Evolutionary conservation across 2,797 vertebrate species (phyloP).

Genomic region (Catamblyrhynchus diadema): DNA sequence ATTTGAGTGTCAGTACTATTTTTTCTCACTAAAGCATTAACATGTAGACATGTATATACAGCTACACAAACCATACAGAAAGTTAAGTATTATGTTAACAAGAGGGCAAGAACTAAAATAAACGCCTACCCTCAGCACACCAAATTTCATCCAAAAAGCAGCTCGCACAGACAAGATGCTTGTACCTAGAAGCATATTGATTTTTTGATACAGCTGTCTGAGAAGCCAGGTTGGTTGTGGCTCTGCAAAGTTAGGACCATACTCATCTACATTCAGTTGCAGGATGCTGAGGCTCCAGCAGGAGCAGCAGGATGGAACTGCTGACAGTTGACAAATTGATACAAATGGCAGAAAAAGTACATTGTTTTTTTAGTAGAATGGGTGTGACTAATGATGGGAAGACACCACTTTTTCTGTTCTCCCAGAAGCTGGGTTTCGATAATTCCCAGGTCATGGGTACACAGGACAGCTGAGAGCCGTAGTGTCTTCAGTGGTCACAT

Average conservation of each 20-base stretch:
- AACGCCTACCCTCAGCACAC: neutral
- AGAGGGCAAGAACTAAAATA: neutral
- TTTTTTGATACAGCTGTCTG: neutral
- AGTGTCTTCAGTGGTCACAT: neutral
- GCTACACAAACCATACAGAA: neutral
- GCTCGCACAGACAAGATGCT: neutral
- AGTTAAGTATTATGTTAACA: neutral
- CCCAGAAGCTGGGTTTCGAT: neutral
- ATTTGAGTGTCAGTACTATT: neutral
- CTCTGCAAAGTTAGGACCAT: neutral
- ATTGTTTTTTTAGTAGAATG: neutral
- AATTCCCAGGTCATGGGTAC: neutral
- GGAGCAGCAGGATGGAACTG: neutral
- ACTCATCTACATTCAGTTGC: neutral
- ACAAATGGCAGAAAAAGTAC: neutral
- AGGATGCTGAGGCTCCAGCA: neutral
- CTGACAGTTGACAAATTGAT: neutral
- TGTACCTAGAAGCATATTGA: neutral
- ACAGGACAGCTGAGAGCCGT: neutral
- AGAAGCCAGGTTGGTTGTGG: neutral
- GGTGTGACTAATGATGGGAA: neutral
- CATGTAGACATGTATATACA: neutral
- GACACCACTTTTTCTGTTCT: neutral
- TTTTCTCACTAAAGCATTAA: neutral
- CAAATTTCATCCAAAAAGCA: neutral